phyloP scores from a whole-genome alignment of 2,113 vertebrate species.

The Microtus pennsylvanicus region DNA sequence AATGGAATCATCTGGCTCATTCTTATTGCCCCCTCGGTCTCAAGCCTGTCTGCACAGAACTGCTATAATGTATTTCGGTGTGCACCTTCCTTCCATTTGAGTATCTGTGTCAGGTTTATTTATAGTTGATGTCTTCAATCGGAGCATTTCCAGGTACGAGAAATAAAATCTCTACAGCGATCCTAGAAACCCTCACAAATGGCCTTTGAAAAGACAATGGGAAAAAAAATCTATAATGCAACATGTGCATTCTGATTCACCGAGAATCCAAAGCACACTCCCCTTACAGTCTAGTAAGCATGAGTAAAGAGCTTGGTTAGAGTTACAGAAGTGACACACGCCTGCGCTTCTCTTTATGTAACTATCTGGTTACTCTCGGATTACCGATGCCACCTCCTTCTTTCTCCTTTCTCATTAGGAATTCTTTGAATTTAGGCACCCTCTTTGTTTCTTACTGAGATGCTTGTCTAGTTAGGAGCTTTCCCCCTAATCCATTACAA shows the following conservation, averaged over 20 bases:
- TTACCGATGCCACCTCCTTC: background rate
- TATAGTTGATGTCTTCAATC: slow-evolving; percentile 71
- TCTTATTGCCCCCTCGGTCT: slow-evolving; percentile 57
- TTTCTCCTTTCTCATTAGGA: slow-evolving; percentile 31
- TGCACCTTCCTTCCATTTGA: slow-evolving; percentile 59
- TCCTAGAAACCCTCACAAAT: slow-evolving; percentile 82
- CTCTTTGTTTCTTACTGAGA: slow-evolving; percentile 75
- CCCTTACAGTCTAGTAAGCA: slow-evolving; percentile 68
- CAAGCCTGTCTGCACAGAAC: slow-evolving; percentile 26
- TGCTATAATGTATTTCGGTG: slow-evolving; percentile 27
- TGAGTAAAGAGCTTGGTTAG: background rate
- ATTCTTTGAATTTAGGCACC: slow-evolving; percentile 59
- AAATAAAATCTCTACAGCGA: slow-evolving; percentile 51
- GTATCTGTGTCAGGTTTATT: slow-evolving; percentile 72
- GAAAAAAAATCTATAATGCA: slow-evolving; percentile 76
- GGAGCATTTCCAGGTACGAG: slow-evolving; percentile 52
- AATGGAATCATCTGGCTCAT: slow-evolving; percentile 55
- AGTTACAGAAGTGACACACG: background rate
- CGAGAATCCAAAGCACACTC: slow-evolving; percentile 65
- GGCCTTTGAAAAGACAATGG: slow-evolving; percentile 78
- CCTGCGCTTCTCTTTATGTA: background rate
- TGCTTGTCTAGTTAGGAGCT: slow-evolving; percentile 47
- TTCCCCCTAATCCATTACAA: slow-evolving; percentile 23
- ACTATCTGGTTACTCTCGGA: background rate
- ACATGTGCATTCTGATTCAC: slow-evolving; percentile 76